Conservation (phyloP, 2,888 invertebrate species). For the Cosmia trapezina region DNA sequence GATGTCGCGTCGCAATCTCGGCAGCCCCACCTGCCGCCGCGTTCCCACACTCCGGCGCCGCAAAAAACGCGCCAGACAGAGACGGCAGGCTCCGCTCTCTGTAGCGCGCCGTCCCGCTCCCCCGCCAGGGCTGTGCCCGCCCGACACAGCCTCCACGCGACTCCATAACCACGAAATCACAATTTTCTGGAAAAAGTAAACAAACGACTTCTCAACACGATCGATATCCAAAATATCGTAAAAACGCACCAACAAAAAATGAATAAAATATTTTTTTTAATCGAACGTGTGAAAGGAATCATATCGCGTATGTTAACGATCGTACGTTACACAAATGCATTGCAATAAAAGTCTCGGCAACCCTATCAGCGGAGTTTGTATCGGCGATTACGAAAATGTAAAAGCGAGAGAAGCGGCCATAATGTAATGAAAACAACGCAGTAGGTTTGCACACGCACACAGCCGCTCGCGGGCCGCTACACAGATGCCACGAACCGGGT, state of each 20-base stretch:
- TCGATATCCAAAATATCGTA: slow-evolving; percentile 55
- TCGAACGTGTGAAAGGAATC: slow-evolving; percentile 68
- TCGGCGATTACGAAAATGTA: slow-evolving; percentile 88
- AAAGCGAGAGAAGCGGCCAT: slow-evolving; percentile 88
- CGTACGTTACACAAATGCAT: slow-evolving; percentile 68
- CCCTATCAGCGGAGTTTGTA: slow-evolving; percentile 83
- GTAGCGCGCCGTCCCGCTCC: slow-evolving; percentile 81
- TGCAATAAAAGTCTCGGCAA: slow-evolving; percentile 77
- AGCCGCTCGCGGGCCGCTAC: slow-evolving; percentile 68
- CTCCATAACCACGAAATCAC: slow-evolving; percentile 82
- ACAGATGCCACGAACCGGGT: slow-evolving; percentile 85
- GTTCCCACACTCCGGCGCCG: slow-evolving; percentile 91
- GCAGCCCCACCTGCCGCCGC: slow-evolving; percentile 89
- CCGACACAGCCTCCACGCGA: slow-evolving; percentile 75
- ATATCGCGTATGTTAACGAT: slow-evolving; percentile 59
- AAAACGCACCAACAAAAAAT: slow-evolving; percentile 50
- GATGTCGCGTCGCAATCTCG: slow-evolving; percentile 90
- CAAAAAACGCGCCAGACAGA: slow-evolving; percentile 87
- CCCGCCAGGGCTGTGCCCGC: slow-evolving; percentile 82
- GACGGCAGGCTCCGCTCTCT: slow-evolving; percentile 72
- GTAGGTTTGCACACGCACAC: slow-evolving; percentile 81
- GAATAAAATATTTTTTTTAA: slow-evolving; percentile 32
- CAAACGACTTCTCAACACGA: slow-evolving; percentile 70
- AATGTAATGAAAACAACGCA: slow-evolving; percentile 88
- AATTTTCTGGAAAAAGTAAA: slow-evolving; percentile 83